A percentile compares a stretch with the other conserved stretches of the same genome.
phyloP scores from a whole-genome alignment of 2,888 invertebrate species.

The Xanthia togata region DNA sequence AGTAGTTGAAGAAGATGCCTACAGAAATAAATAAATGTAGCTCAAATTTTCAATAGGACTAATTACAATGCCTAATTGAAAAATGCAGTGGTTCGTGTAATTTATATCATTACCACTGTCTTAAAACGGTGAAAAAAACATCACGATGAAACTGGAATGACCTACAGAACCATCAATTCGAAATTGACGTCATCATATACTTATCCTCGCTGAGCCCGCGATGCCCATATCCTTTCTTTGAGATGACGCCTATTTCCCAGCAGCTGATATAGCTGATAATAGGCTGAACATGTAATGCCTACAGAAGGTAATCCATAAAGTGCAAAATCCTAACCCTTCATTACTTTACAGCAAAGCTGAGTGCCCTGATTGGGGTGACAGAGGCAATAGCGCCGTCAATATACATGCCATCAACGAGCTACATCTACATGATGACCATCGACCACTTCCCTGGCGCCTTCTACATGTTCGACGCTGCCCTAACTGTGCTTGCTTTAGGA shows the following conservation, averaged over 20 bases:
- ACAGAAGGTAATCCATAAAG: neutral
- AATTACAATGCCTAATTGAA: neutral
- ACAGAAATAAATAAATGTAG: neutral
- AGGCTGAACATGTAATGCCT: neutral
- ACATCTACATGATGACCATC: constrained; percentile 88
- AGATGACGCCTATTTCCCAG: neutral
- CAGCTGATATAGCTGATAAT: neutral
- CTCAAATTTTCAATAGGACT: neutral
- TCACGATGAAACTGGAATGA: no score
- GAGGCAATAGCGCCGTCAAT: constrained; percentile 90
- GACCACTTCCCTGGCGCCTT: constrained; percentile 89
- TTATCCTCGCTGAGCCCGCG: no score
- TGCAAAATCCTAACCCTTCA: neutral
- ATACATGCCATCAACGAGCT: constrained; percentile 90
- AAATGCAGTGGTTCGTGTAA: neutral
- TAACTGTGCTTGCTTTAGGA: constrained; percentile 84
- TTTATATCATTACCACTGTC: neutral
- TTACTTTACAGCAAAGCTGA: constrained; percentile 82
- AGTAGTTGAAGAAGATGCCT: no score
- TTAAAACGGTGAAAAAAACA: neutral
- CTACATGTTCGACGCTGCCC: constrained; percentile 88
- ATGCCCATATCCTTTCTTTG: neutral
- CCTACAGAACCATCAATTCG: neutral
- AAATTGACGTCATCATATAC: neutral
- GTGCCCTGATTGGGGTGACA: constrained; percentile 90